These are phyloP conservation scores for Petromus typicus DNA, from an alignment of 2,113 vertebrate species.

Conservation along the genomic window DNA sequence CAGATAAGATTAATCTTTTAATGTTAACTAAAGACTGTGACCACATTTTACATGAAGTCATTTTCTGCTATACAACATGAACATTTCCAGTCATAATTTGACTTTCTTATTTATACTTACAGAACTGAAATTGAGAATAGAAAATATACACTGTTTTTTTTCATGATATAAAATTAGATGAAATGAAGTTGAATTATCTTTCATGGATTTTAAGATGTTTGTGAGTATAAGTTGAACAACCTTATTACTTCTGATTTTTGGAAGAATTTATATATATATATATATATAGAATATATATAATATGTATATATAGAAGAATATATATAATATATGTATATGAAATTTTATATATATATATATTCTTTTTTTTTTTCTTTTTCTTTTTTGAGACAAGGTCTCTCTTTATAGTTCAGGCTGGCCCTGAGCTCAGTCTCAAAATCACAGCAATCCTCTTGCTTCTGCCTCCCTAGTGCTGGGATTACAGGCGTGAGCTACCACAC, in stretches of 20 bases:
- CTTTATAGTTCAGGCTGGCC: no score
- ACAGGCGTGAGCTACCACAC: no score
- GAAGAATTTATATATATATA: no score
- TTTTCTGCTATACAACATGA: not conserved
- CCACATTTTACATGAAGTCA: slow-evolving; percentile 40
- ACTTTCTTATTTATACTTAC: slow-evolving; percentile 39
- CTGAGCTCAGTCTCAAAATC: no score
- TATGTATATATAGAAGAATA: no score
- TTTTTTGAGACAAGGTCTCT: no score
- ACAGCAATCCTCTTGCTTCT: no score
- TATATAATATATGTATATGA: no score
- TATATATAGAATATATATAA: no score
- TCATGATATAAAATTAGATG: slow-evolving; percentile 19
- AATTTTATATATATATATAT: no score
- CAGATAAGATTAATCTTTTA: slow-evolving; percentile 23
- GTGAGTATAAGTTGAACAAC: slow-evolving; percentile 14
- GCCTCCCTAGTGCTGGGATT: no score
- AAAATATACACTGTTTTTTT: slow-evolving; percentile 35
- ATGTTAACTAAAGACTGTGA: not conserved
- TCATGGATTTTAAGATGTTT: not conserved
- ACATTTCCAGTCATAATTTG: slow-evolving; percentile 27
- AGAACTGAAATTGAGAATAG: slow-evolving; percentile 10
- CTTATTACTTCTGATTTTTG: not conserved
- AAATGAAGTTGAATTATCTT: not conserved
- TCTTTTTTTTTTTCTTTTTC: no score